These are phyloP conservation scores for Progne subis DNA, from an alignment of 2,113 vertebrate species.

Conservation along the genomic window DNA sequence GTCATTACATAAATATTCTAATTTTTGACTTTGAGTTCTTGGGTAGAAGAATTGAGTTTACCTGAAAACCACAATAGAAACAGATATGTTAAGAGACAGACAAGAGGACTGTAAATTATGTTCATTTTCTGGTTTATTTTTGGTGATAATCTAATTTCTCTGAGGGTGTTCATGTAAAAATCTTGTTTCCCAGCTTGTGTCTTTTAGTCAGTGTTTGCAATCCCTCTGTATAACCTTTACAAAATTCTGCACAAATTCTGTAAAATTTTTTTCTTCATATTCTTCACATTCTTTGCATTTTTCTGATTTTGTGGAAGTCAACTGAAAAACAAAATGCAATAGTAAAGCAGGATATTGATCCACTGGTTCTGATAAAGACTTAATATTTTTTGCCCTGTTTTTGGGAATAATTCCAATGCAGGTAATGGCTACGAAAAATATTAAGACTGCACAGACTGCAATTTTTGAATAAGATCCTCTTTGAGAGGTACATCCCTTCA, in stretches of 20 bases:
- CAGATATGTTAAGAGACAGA: not conserved
- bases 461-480: not conserved
- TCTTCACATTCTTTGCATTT: slow-evolving; percentile 79
- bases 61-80: not conserved
- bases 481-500: not conserved
- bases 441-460: too few species aligned
- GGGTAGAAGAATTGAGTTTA: not conserved
- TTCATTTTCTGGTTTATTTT: not conserved
- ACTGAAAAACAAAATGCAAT: slow-evolving; percentile 38
- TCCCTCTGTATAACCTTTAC: slow-evolving; percentile 36
- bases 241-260: slow-evolving; percentile 73
- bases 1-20: not conserved
- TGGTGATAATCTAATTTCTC: not conserved
- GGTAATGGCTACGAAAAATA: not conserved
- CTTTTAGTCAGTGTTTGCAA: slow-evolving; percentile 21
- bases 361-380: not conserved
- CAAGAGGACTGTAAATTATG: not conserved
- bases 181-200: not conserved
- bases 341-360: not conserved
- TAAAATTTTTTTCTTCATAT: slow-evolving; percentile 75
- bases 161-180: not conserved
- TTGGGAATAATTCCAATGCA: not conserved
- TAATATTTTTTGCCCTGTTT: not conserved
- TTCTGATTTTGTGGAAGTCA: slow-evolving; percentile 35
- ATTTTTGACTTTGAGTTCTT: not conserved